Evolutionary conservation across 1,140 invertebrate genomes (phyloP).

Genomic region (Heterodera carotae): DNA sequence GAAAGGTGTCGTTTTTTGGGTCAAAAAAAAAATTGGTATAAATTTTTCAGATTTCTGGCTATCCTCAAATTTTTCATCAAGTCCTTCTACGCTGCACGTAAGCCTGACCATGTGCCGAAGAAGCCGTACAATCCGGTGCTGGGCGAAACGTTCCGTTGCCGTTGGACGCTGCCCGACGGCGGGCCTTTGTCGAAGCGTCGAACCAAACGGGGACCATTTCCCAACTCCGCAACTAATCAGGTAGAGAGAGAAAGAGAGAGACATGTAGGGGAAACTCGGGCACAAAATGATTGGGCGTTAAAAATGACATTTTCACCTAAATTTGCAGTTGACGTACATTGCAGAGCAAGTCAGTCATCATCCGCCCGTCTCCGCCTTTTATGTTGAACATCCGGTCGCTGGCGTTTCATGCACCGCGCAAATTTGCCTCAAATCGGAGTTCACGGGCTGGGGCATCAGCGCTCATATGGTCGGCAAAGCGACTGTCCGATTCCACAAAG

Average conservation of each 20-base stretch:
- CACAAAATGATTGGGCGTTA: not conserved
- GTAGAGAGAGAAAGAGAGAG: not conserved
- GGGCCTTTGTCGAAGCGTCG: slow-evolving; percentile 69
- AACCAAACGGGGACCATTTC: slow-evolving; percentile 55
- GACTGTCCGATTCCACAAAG: slow-evolving; percentile 67
- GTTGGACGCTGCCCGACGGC: slow-evolving; percentile 65
- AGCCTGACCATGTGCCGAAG: slow-evolving; percentile 70
- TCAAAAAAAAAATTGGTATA: slow-evolving; percentile 50
- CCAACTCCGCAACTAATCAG: slow-evolving; percentile 62
- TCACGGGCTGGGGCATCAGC: slow-evolving; percentile 69
- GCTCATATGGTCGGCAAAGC: slow-evolving; percentile 70
- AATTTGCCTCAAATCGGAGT: slow-evolving; percentile 71
- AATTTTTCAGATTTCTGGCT: slow-evolving; percentile 11
- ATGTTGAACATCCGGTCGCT: slow-evolving; percentile 68
- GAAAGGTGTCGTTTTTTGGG: slow-evolving; percentile 66
- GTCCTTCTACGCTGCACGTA: slow-evolving; percentile 69
- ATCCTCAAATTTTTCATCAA: slow-evolving; percentile 66
- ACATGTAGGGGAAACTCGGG: no score
- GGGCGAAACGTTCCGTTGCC: slow-evolving; percentile 71
- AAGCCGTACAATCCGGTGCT: slow-evolving; percentile 72
- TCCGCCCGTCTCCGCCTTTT: slow-evolving; percentile 77
- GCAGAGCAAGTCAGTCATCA: slow-evolving; percentile 99
- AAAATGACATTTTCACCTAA: not conserved
- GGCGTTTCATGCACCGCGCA: slow-evolving; percentile 69
- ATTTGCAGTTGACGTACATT: slow-evolving; percentile 73